Evolutionary conservation across 2,888 invertebrate species (phyloP).

Genomic region (Hirtodrosophila cameraria): DNA sequence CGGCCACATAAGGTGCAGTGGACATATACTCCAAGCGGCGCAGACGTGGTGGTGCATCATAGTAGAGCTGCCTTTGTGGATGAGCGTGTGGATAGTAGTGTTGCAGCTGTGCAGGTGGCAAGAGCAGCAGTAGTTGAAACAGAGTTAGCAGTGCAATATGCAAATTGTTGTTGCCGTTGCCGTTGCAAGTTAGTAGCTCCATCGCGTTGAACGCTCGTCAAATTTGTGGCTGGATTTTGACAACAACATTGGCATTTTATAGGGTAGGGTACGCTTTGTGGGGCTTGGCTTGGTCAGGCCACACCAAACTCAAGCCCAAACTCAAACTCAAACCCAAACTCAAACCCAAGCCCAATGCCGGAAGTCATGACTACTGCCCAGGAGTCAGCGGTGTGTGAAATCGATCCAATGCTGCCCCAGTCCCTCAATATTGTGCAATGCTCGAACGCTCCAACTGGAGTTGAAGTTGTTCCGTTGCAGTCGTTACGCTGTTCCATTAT

Average conservation of each 20-base stretch:
- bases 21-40: conserved; percentile 59
- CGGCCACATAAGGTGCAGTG: conserved; percentile 20
- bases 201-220: conserved; percentile 67
- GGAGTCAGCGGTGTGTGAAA: conserved; percentile 76
- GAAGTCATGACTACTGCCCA: conserved; percentile 55
- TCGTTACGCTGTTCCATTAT: conserved; percentile 44
- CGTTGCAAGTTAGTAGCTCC: conserved; percentile 51
- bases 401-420: conserved; percentile 57
- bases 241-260: conserved; percentile 74
- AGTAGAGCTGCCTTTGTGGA: conserved; percentile 44
- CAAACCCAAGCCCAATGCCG: too few relatives aligned
- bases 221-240: conserved; percentile 75
- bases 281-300: conserved; percentile 52
- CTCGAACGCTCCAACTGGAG: conserved; percentile 38
- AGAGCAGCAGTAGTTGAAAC: conserved; percentile 13
- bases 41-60: conserved; percentile 46
- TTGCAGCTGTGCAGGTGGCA: conserved; percentile 34
- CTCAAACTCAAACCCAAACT: too few relatives aligned
- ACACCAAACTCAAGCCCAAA: conserved; percentile 17
- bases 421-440: conserved; percentile 68
- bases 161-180: conserved; percentile 15
- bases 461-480: conserved; percentile 21
- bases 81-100: conserved; percentile 34
- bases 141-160: conserved; percentile 14
- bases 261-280: conserved; percentile 21